A percentile compares a stretch with the other conserved stretches of the same genome.
phyloP scores from a whole-genome alignment of 2,113 vertebrate genomes.

The Oxygymnocypris stewartii region DNA sequence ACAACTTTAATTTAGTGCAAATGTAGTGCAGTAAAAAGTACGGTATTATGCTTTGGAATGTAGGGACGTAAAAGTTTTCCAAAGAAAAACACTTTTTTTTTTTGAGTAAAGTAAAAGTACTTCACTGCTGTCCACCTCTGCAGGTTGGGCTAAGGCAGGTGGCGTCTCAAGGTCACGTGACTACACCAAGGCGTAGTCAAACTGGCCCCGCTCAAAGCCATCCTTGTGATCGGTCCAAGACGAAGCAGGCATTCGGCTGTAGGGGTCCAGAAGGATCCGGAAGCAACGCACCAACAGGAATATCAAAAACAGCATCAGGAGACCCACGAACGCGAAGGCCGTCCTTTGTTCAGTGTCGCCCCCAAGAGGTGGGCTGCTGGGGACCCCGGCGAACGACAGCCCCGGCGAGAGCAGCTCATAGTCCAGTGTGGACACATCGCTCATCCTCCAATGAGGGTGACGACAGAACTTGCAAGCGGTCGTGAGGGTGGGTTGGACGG shows the following conservation, averaged over 20 bases:
- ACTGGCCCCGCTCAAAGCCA: constrained; percentile 93
- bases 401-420: constrained; percentile 83
- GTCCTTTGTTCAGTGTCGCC: constrained; percentile 91
- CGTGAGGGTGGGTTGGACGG: constrained; percentile 63
- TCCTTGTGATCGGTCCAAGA: constrained; percentile 99
- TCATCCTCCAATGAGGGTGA: constrained; percentile 83
- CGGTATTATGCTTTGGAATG: too few species aligned
- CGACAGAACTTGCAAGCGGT: constrained; percentile 75
- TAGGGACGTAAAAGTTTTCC: too few species aligned
- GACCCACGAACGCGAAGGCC: constrained; percentile 91
- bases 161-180: background rate
- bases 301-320: constrained; percentile 90
- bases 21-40: too few species aligned
- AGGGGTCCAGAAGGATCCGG: constrained; percentile 95
- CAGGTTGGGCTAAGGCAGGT: constrained; percentile 48
- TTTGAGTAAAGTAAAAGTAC: too few species aligned
- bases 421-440: constrained; percentile 86
- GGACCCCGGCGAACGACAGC: constrained; percentile 71
- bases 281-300: constrained; percentile 97
- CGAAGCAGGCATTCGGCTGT: constrained; percentile 97
- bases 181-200: constrained; percentile 95
- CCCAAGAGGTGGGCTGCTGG: constrained; percentile 73
- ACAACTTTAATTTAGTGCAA: too few species aligned
- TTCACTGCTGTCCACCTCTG: too few species aligned
- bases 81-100: too few species aligned